A percentile compares a stretch with the other conserved stretches of the same genome.
Conservation (phyloP, 2,888 invertebrate species). For the Oasisia sp. region DNA sequence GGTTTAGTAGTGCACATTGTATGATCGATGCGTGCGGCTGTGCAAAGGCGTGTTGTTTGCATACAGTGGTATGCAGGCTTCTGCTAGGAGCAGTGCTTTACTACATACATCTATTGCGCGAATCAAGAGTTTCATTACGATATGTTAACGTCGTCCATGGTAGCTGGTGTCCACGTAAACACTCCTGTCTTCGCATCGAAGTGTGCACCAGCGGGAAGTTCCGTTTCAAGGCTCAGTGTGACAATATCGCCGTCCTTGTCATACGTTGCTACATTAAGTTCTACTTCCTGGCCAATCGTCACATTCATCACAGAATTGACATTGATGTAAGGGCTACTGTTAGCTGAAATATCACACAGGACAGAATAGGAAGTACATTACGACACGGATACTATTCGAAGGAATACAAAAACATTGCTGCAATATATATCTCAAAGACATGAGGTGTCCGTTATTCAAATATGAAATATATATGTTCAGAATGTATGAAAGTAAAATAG, state of each 20-base stretch:
- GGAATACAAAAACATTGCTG: too few relatives aligned
- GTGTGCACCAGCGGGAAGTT: not conserved
- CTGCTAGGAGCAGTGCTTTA: not conserved
- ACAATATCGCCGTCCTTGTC: not conserved
- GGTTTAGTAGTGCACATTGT: not conserved
- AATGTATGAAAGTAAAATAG: too few relatives aligned
- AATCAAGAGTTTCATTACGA: not conserved
- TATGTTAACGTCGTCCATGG: not conserved
- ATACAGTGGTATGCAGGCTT: not conserved
- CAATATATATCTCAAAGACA: not conserved
- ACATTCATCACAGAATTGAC: not conserved
- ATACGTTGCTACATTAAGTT: not conserved
- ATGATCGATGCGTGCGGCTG: not conserved
- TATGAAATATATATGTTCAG: too few relatives aligned
- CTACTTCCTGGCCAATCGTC: not conserved
- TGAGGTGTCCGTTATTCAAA: too few relatives aligned
- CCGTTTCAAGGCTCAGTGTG: not conserved
- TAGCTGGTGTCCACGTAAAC: not conserved
- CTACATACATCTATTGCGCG: not conserved
- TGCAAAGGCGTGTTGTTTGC: not conserved
- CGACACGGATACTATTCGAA: too few relatives aligned
- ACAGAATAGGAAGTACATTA: too few relatives aligned
- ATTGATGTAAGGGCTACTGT: not conserved
- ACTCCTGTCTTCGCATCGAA: not conserved
- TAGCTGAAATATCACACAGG: not conserved